Conservation (phyloP, 2,888 invertebrate genomes). For the Exephanes ischioxanthus region DNA sequence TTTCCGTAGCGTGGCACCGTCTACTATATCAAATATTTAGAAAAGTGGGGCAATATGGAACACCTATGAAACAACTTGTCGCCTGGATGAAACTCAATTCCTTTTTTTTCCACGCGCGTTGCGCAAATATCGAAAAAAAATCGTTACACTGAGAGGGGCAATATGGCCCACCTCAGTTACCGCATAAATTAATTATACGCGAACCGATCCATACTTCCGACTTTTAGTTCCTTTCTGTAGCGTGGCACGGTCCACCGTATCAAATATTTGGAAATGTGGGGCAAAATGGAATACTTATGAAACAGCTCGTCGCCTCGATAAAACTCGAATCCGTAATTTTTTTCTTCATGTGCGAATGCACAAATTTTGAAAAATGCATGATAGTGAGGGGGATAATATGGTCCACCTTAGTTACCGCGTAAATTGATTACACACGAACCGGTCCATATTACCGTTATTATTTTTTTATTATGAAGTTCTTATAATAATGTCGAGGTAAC, state of each 20-base stretch:
- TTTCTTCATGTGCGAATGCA: background rate
- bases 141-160: too few relatives aligned
- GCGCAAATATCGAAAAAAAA: too few relatives aligned
- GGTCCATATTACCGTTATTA: too few relatives aligned
- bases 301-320: background rate
- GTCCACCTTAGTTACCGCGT: too few relatives aligned
- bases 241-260: too few relatives aligned
- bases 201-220: too few relatives aligned
- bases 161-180: too few relatives aligned
- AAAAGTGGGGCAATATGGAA: slow-evolving; percentile 30
- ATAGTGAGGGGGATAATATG: background rate
- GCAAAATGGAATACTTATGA: slow-evolving; percentile 3
- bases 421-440: too few relatives aligned
- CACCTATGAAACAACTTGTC: background rate
- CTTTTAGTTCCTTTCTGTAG: too few relatives aligned
- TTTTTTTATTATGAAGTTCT: background rate
- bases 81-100: background rate
- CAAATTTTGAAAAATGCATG: background rate
- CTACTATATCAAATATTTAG: background rate
- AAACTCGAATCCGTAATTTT: background rate
- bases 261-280: background rate
- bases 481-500: background rate
- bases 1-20: background rate
- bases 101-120: background rate
- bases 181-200: too few relatives aligned